Conservation (phyloP, 2,797 vertebrate species). For the Harpagifer antarcticus region DNA sequence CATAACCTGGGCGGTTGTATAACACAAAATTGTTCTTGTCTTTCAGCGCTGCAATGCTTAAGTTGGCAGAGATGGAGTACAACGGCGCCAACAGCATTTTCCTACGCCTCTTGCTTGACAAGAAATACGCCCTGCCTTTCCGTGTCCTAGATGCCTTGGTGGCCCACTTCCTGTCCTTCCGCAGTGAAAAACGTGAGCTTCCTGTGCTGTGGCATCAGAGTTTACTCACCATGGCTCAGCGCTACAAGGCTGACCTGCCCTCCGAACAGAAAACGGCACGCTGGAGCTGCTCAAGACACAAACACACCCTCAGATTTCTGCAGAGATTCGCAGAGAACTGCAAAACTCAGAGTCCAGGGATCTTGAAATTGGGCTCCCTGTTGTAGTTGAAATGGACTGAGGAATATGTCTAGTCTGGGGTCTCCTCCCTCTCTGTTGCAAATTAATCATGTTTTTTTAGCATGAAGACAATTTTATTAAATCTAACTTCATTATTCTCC, state of each 20-base stretch:
- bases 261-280: conserved; percentile 92
- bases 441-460: conserved; percentile 9
- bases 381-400: conserved; percentile 84
- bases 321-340: conserved; percentile 93
- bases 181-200: conserved; percentile 88
- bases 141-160: conserved; percentile 95
- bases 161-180: conserved; percentile 96
- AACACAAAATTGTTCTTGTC: conserved; percentile 25
- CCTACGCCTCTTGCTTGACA: conserved; percentile 95
- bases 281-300: conserved; percentile 94
- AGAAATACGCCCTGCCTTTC: conserved; percentile 98
- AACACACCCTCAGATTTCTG: conserved; percentile 88
- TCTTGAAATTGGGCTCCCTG: conserved; percentile 82
- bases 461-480: conserved; percentile 5
- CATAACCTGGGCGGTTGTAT: conserved; percentile 31
- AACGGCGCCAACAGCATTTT: conserved; percentile 98
- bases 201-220: conserved; percentile 99
- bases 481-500: conserved; percentile 5
- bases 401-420: conserved; percentile 5
- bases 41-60: conserved; percentile 94
- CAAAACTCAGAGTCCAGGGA: conserved; percentile 90
- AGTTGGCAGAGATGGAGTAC: conserved; percentile 97
- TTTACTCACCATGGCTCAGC: conserved; percentile 93
- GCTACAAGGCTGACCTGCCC: conserved; percentile 96
- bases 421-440: conserved; percentile 2